Conservation (phyloP, 2,888 invertebrate species). For the Aspidiotus destructor region DNA sequence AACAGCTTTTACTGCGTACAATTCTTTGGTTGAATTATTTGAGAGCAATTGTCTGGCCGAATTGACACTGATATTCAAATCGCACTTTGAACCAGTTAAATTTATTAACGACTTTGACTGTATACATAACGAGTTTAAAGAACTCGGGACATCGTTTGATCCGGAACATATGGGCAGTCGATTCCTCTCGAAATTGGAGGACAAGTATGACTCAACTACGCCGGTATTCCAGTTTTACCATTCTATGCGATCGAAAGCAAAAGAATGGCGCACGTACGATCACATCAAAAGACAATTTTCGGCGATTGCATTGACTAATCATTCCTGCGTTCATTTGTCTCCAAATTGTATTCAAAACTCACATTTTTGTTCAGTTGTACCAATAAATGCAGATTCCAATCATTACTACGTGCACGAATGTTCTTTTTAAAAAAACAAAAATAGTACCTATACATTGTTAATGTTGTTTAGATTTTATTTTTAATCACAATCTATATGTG, state of each 20-base stretch:
- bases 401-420: no score
- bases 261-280: background rate
- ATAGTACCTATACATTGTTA: no score
- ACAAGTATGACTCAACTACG: background rate
- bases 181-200: background rate
- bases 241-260: background rate
- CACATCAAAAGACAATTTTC: background rate
- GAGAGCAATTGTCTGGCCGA: background rate
- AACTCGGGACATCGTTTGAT: background rate
- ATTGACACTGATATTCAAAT: background rate
- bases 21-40: background rate
- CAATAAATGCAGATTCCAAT: no score
- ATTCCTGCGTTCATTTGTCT: no score
- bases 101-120: background rate
- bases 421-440: no score
- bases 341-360: no score
- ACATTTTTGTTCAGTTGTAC: no score
- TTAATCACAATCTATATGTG: no score
- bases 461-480: no score
- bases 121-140: background rate
- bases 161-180: background rate
- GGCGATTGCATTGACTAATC: no score
- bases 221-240: background rate
- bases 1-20: background rate
- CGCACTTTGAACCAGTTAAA: background rate